Evolutionary conservation across 2,797 vertebrate genomes (phyloP).

Genomic region (Hoplostethus atlanticus): DNA sequence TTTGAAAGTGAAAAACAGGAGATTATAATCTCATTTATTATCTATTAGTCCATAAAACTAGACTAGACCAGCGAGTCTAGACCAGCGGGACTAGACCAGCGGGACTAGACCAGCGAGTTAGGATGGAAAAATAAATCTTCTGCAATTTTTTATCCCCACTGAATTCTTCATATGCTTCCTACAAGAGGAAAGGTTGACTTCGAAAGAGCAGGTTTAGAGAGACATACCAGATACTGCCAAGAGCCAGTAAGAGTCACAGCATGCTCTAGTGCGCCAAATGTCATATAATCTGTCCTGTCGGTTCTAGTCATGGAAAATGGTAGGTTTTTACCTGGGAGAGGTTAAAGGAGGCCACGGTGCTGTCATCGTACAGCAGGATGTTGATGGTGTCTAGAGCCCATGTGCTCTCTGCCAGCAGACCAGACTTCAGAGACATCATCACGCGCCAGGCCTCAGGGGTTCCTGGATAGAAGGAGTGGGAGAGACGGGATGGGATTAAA

Average conservation of each 20-base stretch:
- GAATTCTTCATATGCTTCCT: background rate
- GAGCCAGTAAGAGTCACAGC: background rate
- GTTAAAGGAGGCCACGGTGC: constrained; percentile 96
- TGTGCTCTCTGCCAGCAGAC: constrained; percentile 97
- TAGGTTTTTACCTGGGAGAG: constrained; percentile 91
- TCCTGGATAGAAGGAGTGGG: constrained; percentile 77
- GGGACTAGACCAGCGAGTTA: background rate
- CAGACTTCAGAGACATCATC: constrained; percentile 99
- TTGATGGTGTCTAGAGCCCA: constrained; percentile 99
- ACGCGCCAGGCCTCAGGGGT: constrained; percentile 99
- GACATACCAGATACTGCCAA: background rate
- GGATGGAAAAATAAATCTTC: background rate
- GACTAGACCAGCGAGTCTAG: too few relatives aligned
- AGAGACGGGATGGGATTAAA: constrained; percentile 22
- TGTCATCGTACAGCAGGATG: constrained; percentile 97
- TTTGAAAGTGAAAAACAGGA: too few relatives aligned
- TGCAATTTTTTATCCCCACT: background rate
- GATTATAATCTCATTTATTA: background rate
- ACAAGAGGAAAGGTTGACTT: constrained; percentile 5
- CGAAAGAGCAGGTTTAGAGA: constrained; percentile 4
- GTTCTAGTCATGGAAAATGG: constrained; percentile 31
- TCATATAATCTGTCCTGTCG: constrained; percentile 27
- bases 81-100: too few relatives aligned
- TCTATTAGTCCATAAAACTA: too few relatives aligned
- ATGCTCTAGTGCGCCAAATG: background rate